A percentile compares a stretch with the other conserved stretches of the same genome.
These are phyloP conservation scores for Carassius carassius DNA, from an alignment of 2,113 vertebrate genomes.

Conservation along the genomic window DNA sequence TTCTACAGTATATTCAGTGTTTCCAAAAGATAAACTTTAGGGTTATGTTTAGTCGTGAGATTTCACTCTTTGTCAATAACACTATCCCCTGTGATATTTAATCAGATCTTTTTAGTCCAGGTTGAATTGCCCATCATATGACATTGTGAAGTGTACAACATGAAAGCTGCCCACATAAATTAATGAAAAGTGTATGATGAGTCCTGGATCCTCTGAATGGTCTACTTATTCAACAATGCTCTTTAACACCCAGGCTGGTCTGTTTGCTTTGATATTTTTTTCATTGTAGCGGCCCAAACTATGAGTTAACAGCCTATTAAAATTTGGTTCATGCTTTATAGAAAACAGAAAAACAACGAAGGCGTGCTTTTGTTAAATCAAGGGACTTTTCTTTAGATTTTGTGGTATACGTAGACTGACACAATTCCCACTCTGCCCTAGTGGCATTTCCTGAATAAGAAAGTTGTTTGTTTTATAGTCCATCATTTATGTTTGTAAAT, in stretches of 20 bases:
- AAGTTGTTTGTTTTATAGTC: background rate
- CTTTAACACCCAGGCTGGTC: slow-evolving; percentile 20
- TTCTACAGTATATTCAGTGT: slow-evolving; percentile 10
- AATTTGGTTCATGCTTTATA: slow-evolving; percentile 24
- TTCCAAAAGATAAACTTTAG: background rate
- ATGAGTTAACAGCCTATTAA: background rate
- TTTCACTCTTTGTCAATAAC: slow-evolving; percentile 7
- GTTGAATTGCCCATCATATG: slow-evolving; percentile 17
- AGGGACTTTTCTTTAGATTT: slow-evolving; percentile 19
- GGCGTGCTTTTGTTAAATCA: slow-evolving; percentile 19
- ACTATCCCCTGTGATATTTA: slow-evolving; percentile 16
- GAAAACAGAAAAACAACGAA: slow-evolving; percentile 22
- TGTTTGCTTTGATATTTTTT: slow-evolving; percentile 18
- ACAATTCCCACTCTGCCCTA: background rate
- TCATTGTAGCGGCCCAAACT: background rate
- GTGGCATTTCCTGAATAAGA: background rate
- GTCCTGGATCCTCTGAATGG: background rate
- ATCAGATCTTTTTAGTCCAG: slow-evolving; percentile 5
- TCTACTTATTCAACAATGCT: slow-evolving; percentile 17
- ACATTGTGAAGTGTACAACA: background rate
- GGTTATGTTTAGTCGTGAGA: background rate
- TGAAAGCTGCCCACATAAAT: background rate
- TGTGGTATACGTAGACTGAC: slow-evolving; percentile 1
- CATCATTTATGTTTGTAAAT: slow-evolving; percentile 52
- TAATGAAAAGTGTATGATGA: background rate